Percentiles rank a stretch among this genome's conserved stretches.
phyloP scores from a whole-genome alignment of 2,888 invertebrate genomes.

The Drosophila nigritarsus region DNA sequence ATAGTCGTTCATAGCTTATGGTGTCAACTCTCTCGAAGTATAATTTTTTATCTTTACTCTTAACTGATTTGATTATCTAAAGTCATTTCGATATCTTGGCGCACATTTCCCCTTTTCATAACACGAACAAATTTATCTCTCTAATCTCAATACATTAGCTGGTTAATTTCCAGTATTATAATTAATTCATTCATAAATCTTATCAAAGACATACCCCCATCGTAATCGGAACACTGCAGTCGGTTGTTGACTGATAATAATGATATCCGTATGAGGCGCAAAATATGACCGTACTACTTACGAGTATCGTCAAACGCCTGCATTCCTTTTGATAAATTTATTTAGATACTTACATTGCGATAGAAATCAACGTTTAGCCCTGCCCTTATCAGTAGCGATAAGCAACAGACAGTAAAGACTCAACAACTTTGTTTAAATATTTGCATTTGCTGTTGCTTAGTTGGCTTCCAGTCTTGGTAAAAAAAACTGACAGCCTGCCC shows the following conservation, averaged over 20 bases:
- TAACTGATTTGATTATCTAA: not conserved
- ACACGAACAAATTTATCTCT: conserved; percentile 16
- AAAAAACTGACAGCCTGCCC: conserved; percentile 29
- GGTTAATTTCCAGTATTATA: conserved; percentile 39
- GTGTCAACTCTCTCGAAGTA: not conserved
- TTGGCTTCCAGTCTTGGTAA: conserved; percentile 40
- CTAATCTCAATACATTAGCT: conserved; percentile 9
- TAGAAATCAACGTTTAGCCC: conserved; percentile 36
- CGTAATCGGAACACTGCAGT: conserved; percentile 7
- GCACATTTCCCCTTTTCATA: conserved; percentile 4
- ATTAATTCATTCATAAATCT: conserved; percentile 15
- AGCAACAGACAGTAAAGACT: conserved; percentile 23
- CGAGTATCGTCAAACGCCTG: conserved; percentile 38
- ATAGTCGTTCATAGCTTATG: not conserved
- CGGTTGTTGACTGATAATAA: conserved; percentile 35
- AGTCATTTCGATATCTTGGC: conserved; percentile 2
- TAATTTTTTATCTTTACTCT: conserved; percentile 12
- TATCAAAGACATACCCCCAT: conserved; percentile 17
- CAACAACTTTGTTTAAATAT: conserved; percentile 54
- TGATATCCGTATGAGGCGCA: conserved; percentile 20
- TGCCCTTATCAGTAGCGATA: conserved; percentile 58
- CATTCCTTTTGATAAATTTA: conserved; percentile 37
- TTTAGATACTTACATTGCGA: conserved; percentile 32
- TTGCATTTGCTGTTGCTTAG: conserved; percentile 32
- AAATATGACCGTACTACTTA: conserved; percentile 53